Evolutionary conservation across 2,113 vertebrate species (phyloP).

Genomic region (Callopanchax toddi): DNA sequence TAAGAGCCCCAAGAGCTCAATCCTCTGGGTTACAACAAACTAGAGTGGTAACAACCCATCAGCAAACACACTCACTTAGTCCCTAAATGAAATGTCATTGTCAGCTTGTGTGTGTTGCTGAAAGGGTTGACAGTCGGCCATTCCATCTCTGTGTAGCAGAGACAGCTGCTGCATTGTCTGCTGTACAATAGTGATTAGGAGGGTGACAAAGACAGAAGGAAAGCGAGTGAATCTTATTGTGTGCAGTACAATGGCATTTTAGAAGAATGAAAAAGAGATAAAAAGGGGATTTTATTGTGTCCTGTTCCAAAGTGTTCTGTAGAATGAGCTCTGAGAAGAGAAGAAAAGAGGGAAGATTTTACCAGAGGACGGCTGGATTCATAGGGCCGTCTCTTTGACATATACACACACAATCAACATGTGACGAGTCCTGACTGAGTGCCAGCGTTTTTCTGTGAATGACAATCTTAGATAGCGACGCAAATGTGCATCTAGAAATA

Average conservation of each 20-base stretch:
- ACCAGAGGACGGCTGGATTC: constrained; percentile 47
- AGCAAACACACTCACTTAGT: constrained; percentile 26
- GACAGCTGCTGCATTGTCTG: constrained; percentile 66
- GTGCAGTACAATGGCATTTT: constrained; percentile 53
- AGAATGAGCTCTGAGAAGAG: constrained; percentile 28
- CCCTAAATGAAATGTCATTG: constrained; percentile 58
- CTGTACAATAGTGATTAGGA: constrained; percentile 67
- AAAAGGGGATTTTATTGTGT: constrained; percentile 44
- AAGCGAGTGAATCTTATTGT: constrained; percentile 67
- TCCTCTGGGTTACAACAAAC: constrained; percentile 32
- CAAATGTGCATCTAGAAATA: background rate
- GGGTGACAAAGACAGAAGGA: constrained; percentile 58
- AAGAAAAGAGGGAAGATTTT: constrained; percentile 44
- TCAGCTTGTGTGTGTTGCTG: constrained; percentile 29
- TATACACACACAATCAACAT: background rate
- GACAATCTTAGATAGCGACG: background rate
- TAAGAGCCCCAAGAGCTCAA: constrained; percentile 20
- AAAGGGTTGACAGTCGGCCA: constrained; percentile 50
- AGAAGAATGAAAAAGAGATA: constrained; percentile 45
- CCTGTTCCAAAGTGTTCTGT: constrained; percentile 34
- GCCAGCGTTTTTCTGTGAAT: background rate
- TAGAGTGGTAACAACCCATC: constrained; percentile 6
- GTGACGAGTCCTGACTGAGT: background rate
- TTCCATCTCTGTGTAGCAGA: constrained; percentile 44
- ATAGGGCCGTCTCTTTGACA: constrained; percentile 24